Conservation (phyloP, 2,113 vertebrate species). For the Gavialis gangeticus region DNA sequence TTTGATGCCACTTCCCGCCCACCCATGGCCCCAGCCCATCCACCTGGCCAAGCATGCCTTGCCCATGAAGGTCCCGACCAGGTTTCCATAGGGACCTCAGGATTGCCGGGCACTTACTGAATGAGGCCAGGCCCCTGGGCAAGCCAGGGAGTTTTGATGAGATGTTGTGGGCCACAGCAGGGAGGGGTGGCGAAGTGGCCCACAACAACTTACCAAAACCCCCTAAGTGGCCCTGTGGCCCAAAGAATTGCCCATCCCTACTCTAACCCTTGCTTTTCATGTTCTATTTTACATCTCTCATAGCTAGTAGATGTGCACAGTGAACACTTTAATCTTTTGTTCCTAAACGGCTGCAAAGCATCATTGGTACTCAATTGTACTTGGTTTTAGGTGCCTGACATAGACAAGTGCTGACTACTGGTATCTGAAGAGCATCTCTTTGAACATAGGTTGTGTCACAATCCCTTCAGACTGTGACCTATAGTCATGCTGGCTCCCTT, state of each 20-base stretch:
- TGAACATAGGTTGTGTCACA: slow-evolving; percentile 23
- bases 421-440: slow-evolving; percentile 12
- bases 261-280: neutral
- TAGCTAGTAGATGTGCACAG: neutral
- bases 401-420: neutral
- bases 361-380: neutral
- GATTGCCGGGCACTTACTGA: too few species aligned
- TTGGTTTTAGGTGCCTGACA: neutral
- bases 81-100: too few species aligned
- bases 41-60: too few species aligned
- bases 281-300: neutral
- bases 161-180: too few species aligned
- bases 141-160: too few species aligned
- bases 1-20: too few species aligned
- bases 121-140: too few species aligned
- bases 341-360: neutral
- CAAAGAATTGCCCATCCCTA: neutral
- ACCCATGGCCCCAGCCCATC: too few species aligned
- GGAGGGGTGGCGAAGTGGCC: too few species aligned
- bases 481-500: neutral
- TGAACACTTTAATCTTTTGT: neutral
- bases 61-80: too few species aligned
- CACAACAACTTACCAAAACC: too few species aligned
- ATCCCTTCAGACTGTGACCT: slow-evolving; percentile 14
- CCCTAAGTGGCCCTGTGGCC: too few species aligned